Base-by-base conservation (phyloP, 1,140 invertebrate species). In the Cardiocondyla obscurior region DNA sequence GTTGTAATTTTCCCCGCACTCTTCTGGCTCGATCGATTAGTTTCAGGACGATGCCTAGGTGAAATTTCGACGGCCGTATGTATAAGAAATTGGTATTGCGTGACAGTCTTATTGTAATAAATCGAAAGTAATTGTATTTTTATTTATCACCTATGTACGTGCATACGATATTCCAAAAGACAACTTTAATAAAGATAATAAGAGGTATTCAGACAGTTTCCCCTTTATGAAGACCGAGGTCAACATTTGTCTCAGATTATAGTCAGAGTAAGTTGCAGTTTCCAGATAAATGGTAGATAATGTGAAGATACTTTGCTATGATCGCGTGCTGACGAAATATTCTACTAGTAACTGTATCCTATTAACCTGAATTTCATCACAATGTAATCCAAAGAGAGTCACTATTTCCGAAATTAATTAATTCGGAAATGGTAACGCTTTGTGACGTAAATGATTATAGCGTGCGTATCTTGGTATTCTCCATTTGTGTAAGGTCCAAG, bases 61-160 rank as follows among this genome's bases (percentile, higher is more conserved):
- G 42, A 51, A 44, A 2, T 25, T 36, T 28, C 10, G 19, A 30
- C n/a, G 19, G 30, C 2, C 6, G 6, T 39, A 28, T 65, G 42
- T 10, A 1, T 33, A 42, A 64, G 62, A 86, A 74, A 84, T 19
- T 62, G 39, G 8, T 42, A 8, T 87, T 3, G 62, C 90, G 84
- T 90, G 88, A 84, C 79, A 6, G 14, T 16, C 3, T 4, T 46
- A 46, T 72, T 85, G 44, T 73, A 84, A 90, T 90, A 90, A 44
- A 39, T 57, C 25, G 22, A 33, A 14, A 67, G 2, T 6, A 16
- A 8, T 12, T 42, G 69, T 55, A 79, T 42, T 22, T n/a, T 51
- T 7, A 30, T 30, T 39, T 60, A 46, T 25, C 53, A 62, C 36
- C 49, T 25, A 49, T 25, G 36, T 25, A 49, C n/a, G 36, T 12